These are phyloP conservation scores for Characodon lateralis DNA, from an alignment of 2,797 vertebrate species.

Conservation along the genomic window DNA sequence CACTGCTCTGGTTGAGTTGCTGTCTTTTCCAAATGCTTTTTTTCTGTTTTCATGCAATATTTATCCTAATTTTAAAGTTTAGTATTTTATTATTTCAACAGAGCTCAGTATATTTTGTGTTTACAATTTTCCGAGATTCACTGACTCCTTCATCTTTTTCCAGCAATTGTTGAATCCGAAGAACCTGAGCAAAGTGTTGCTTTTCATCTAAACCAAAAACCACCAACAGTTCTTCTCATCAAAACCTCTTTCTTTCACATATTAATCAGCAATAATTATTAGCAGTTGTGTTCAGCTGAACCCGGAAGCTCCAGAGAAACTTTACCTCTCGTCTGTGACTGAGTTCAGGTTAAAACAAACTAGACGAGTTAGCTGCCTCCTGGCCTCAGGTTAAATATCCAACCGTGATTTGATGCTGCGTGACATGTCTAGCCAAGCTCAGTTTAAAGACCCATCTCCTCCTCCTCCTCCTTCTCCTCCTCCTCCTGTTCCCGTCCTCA, in stretches of 20 bases:
- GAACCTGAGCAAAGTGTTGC: too few relatives aligned
- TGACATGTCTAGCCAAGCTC: constrained; percentile 64
- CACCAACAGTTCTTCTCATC: too few relatives aligned
- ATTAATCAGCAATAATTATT: constrained; percentile 27
- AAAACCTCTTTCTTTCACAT: not conserved
- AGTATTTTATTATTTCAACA: not conserved
- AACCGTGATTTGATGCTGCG: constrained; percentile 56
- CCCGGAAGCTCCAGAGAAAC: constrained; percentile 2
- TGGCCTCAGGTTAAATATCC: constrained; percentile 59
- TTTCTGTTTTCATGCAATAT: not conserved
- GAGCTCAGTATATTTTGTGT: not conserved
- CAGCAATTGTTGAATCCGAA: too few relatives aligned
- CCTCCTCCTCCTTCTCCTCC: constrained; percentile 45
- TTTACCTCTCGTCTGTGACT: constrained; percentile 5
- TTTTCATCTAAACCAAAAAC: too few relatives aligned
- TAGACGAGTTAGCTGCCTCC: constrained; percentile 20
- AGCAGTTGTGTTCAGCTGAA: not conserved
- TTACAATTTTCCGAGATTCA: too few relatives aligned
- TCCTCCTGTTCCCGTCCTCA: constrained; percentile 55
- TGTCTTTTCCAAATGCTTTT: too few relatives aligned
- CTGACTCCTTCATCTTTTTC: too few relatives aligned
- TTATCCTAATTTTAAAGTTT: not conserved
- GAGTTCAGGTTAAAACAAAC: constrained; percentile 59
- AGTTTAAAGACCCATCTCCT: constrained; percentile 59
- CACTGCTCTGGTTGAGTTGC: too few relatives aligned